Evolutionary conservation across 2,888 invertebrate species (phyloP).

Genomic region (Crossocerus cetratus): DNA sequence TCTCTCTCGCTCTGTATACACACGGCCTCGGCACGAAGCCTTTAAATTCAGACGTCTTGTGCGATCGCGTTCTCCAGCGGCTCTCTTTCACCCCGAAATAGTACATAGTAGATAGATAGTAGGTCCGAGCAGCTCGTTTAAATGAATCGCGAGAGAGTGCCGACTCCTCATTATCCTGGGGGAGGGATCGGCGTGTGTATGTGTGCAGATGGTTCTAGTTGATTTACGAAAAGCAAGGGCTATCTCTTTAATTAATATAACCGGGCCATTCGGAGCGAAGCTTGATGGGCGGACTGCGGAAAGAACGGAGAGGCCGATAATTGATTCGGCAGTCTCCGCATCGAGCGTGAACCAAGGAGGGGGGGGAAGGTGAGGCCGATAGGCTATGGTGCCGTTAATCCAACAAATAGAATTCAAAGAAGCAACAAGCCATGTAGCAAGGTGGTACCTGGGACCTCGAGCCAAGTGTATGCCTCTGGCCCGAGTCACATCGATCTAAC

Average conservation of each 20-base stretch:
- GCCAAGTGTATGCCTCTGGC: conserved; percentile 27
- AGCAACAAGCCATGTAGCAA: conserved; percentile 34
- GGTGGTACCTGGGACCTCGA: conserved; percentile 35
- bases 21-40: conserved; percentile 4
- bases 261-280: conserved; percentile 24
- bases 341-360: conserved; percentile 46
- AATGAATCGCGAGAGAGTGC: background rate
- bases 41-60: conserved; percentile 29
- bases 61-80: background rate
- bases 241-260: conserved; percentile 33
- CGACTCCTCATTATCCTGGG: background rate
- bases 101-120: too few relatives aligned
- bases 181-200: background rate
- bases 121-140: conserved; percentile 21
- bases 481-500: conserved; percentile 7
- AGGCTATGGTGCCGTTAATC: conserved; percentile 41
- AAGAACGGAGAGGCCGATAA: conserved; percentile 35
- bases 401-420: conserved; percentile 48
- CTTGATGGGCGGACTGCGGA: conserved; percentile 1
- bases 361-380: conserved; percentile 16
- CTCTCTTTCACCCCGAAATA: background rate
- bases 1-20: too few relatives aligned
- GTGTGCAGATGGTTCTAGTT: background rate
- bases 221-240: conserved; percentile 12
- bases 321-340: conserved; percentile 38